These are phyloP conservation scores for Rhamphomyia laevipes DNA, from an alignment of 2,888 invertebrate genomes.

Conservation along the genomic window DNA sequence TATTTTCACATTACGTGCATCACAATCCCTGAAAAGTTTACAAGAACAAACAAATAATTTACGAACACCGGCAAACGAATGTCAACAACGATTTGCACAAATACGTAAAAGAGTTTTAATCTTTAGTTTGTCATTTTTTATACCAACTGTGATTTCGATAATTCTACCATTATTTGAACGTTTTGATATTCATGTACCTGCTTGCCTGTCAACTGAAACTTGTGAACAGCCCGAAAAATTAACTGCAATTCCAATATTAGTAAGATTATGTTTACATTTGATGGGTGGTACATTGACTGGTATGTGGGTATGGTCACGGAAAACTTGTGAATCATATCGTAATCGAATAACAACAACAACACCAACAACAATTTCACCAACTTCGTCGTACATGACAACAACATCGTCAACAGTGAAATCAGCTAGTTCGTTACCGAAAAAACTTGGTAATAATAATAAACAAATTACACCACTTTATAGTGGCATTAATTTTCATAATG, in stretches of 20 bases:
- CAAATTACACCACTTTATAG: slow-evolving; percentile 30
- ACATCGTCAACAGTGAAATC: slow-evolving; percentile 23
- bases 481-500: slow-evolving; percentile 36
- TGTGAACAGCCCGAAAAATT: slow-evolving; percentile 25
- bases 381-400: slow-evolving; percentile 26
- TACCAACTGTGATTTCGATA: slow-evolving; percentile 31
- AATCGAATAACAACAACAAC: slow-evolving; percentile 27
- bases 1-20: slow-evolving; percentile 34
- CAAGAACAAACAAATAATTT: slow-evolving; percentile 26
- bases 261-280: slow-evolving; percentile 31
- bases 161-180: slow-evolving; percentile 30
- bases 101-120: slow-evolving; percentile 33
- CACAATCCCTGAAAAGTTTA: slow-evolving; percentile 28
- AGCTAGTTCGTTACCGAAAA: slow-evolving; percentile 27
- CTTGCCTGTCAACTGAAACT: slow-evolving; percentile 29
- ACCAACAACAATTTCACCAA: slow-evolving; percentile 15
- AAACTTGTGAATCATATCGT: slow-evolving; percentile 36
- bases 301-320: slow-evolving; percentile 38
- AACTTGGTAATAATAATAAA: slow-evolving; percentile 20
- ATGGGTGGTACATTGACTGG: slow-evolving; percentile 34
- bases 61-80: slow-evolving; percentile 19
- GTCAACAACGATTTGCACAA: slow-evolving; percentile 33
- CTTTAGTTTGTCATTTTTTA: slow-evolving; percentile 32
- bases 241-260: slow-evolving; percentile 26
- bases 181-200: slow-evolving; percentile 24